These are phyloP conservation scores for Stenodera caucasica DNA, from an alignment of 2,888 invertebrate species.

Conservation along the genomic window DNA sequence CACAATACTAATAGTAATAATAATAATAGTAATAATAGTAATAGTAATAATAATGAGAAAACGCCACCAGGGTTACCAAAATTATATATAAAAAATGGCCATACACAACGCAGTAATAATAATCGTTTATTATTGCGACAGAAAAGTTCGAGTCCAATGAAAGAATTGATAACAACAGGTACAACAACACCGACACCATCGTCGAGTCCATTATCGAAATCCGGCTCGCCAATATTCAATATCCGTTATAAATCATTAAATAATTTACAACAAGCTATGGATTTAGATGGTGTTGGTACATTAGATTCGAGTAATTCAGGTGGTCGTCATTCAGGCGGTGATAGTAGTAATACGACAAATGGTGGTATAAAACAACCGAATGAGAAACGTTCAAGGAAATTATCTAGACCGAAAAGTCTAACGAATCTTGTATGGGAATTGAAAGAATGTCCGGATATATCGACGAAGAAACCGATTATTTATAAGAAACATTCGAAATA, in stretches of 20 bases:
- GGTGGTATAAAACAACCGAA: slow-evolving; percentile 76
- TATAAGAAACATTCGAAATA: slow-evolving; percentile 58
- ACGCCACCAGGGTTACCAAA: slow-evolving; percentile 68
- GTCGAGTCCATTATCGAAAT: slow-evolving; percentile 69
- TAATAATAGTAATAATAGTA: slow-evolving; percentile 40
- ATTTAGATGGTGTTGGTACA: slow-evolving; percentile 73
- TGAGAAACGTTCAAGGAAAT: slow-evolving; percentile 77
- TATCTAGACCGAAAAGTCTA: slow-evolving; percentile 82
- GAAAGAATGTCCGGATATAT: slow-evolving; percentile 51
- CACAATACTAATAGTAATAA: slow-evolving; percentile 49
- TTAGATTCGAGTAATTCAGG: slow-evolving; percentile 88
- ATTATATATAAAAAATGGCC: slow-evolving; percentile 78
- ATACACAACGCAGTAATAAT: slow-evolving; percentile 65
- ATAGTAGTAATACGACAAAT: slow-evolving; percentile 63
- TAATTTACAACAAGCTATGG: slow-evolving; percentile 74
- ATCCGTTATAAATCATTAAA: slow-evolving; percentile 72
- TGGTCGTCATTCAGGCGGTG: slow-evolving; percentile 83
- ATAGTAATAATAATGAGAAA: slow-evolving; percentile 62
- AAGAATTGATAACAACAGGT: slow-evolving; percentile 60
- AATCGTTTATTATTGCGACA: slow-evolving; percentile 62
- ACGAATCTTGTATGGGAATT: slow-evolving; percentile 86
- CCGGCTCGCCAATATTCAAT: slow-evolving; percentile 76
- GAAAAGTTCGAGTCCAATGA: slow-evolving; percentile 72
- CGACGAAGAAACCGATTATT: slow-evolving; percentile 54
- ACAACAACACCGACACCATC: slow-evolving; percentile 60